phyloP scores from a whole-genome alignment of 2,797 vertebrate species.

The Cichlasoma orientale region DNA sequence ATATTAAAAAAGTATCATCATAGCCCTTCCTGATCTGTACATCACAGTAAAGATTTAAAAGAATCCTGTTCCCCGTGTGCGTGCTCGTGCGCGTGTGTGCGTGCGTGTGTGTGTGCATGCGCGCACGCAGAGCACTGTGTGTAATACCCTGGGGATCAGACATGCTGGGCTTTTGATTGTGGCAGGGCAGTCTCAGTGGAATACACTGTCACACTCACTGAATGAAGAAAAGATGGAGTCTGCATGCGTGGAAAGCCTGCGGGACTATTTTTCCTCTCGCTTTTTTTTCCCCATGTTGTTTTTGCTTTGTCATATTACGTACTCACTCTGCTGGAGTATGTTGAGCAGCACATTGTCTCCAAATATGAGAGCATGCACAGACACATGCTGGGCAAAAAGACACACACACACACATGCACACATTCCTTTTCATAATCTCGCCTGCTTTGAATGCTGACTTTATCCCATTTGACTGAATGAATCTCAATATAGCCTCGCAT shows the following conservation, averaged over 20 bases:
- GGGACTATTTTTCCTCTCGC: background rate
- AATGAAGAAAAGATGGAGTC: slow-evolving; percentile 33
- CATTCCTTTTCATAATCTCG: slow-evolving; percentile 11
- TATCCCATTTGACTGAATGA: slow-evolving; percentile 42
- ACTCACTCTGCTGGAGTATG: slow-evolving; percentile 7
- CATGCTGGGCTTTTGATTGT: slow-evolving; percentile 11
- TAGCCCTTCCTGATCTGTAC: background rate
- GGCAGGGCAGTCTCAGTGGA: slow-evolving; percentile 20
- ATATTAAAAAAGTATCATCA: background rate
- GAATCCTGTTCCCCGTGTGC: background rate
- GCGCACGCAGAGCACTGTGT: background rate
- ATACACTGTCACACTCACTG: slow-evolving; percentile 26
- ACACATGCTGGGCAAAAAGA: background rate
- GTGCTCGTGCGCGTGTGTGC: background rate
- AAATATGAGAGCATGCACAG: background rate
- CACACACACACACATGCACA: background rate
- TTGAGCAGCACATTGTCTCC: slow-evolving; percentile 12
- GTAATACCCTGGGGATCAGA: slow-evolving; percentile 1
- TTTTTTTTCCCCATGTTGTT: background rate
- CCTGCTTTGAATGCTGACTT: slow-evolving; percentile 31
- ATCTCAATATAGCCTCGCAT: slow-evolving; percentile 28
- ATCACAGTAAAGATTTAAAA: slow-evolving; percentile 4
- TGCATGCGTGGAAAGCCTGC: background rate
- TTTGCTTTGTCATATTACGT: slow-evolving; percentile 41
- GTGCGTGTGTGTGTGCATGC: background rate